A percentile compares a stretch with the other conserved stretches of the same genome.
These are phyloP conservation scores for Urocyon cinereoargenteus DNA, from an alignment of 2,797 vertebrate species.

Conservation along the genomic window DNA sequence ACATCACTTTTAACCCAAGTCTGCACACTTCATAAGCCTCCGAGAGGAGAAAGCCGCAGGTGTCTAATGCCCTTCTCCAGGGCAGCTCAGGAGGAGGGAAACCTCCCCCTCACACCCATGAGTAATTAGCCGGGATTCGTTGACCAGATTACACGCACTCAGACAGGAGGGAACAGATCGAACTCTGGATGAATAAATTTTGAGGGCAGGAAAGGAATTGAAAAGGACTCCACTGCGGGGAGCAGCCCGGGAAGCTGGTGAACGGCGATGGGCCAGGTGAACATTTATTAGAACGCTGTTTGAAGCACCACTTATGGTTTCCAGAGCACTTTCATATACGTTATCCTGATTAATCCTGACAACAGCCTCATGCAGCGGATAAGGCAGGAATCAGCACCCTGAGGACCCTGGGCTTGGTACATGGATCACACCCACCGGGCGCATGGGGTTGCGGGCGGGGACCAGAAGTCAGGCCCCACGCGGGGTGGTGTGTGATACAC, in stretches of 20 bases:
- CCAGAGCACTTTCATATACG: neutral
- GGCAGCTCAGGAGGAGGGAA: neutral
- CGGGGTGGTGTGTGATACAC: fast-evolving
- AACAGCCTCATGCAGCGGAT: neutral
- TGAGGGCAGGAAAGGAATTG: neutral
- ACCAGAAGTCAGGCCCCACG: neutral
- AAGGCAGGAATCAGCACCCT: neutral
- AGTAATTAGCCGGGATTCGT: neutral
- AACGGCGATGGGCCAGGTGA: fast-evolving
- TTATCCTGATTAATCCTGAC: neutral
- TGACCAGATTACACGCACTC: fast-evolving
- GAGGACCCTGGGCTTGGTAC: neutral
- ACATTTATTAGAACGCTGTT: neutral
- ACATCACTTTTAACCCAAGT: neutral
- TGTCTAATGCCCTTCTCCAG: neutral
- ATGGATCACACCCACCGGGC: neutral
- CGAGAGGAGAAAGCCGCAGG: fast-evolving
- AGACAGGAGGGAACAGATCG: neutral
- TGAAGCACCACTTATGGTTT: neutral
- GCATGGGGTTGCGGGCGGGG: neutral
- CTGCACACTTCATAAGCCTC: fast-evolving
- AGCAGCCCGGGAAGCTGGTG: neutral
- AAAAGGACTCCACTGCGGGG: neutral
- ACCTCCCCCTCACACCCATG: neutral
- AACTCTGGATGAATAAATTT: neutral